These are phyloP conservation scores for Arnoldichthys spilopterus DNA, from an alignment of 2,797 vertebrate genomes.

Conservation along the genomic window DNA sequence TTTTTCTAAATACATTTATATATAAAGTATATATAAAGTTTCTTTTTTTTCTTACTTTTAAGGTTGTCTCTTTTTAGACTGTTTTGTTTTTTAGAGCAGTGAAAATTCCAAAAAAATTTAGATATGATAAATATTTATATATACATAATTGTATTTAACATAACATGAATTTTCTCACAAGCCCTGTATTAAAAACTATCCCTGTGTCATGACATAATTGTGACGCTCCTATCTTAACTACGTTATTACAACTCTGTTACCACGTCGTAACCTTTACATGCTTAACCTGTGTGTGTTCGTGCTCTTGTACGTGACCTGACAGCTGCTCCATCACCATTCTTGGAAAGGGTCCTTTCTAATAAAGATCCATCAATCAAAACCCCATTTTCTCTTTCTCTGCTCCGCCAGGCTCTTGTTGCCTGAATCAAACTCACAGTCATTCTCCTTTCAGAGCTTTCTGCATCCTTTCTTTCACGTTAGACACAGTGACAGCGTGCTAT, in stretches of 20 bases:
- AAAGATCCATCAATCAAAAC: slow-evolving; percentile 35
- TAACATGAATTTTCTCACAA: too few relatives aligned
- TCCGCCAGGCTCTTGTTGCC: slow-evolving; percentile 19
- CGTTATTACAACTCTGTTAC: slow-evolving; percentile 1
- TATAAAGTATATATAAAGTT: too few relatives aligned
- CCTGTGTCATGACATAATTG: too few relatives aligned
- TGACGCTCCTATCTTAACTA: slow-evolving; percentile 13
- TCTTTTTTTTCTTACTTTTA: too few relatives aligned
- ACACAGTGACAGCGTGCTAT: slow-evolving; percentile 22
- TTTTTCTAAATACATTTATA: too few relatives aligned
- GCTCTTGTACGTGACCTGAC: slow-evolving; percentile 14
- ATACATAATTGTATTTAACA: too few relatives aligned
- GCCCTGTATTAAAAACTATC: too few relatives aligned
- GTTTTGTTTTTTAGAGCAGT: too few relatives aligned
- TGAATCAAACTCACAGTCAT: slow-evolving; percentile 23
- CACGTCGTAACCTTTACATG: slow-evolving; percentile 17
- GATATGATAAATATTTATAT: too few relatives aligned
- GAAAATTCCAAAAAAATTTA: too few relatives aligned
- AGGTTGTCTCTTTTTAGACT: too few relatives aligned
- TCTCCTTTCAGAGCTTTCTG: slow-evolving; percentile 24
- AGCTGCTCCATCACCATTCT: slow-evolving; percentile 46
- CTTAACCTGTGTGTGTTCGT: slow-evolving; percentile 18
- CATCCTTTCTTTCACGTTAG: slow-evolving; percentile 14
- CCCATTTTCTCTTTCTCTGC: slow-evolving; percentile 12
- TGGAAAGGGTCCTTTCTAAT: slow-evolving; percentile 38